A percentile compares a stretch with the other conserved stretches of the same genome.
phyloP scores from a whole-genome alignment of 2,888 invertebrate genomes.

The Kuschelorhynchus macadamiae region DNA sequence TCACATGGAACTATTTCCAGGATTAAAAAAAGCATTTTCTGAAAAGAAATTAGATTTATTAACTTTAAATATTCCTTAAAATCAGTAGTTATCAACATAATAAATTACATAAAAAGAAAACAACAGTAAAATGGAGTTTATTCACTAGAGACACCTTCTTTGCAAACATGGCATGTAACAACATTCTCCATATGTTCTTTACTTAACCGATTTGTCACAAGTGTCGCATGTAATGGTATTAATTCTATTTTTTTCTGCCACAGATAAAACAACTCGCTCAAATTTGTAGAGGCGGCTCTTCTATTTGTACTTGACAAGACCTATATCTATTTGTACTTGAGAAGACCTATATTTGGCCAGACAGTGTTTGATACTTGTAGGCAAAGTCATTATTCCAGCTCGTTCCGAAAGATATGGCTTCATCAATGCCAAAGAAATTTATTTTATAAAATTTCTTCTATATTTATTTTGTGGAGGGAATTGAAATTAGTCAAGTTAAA shows the following conservation, averaged over 20 bases:
- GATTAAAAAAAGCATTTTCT: too few species aligned
- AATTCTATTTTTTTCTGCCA: constrained; percentile 3
- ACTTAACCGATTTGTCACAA: not conserved
- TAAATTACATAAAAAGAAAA: too few species aligned
- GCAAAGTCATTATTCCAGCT: constrained; percentile 31
- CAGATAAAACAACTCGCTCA: constrained; percentile 11
- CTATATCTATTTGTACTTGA: constrained; percentile 19
- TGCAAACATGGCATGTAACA: not conserved
- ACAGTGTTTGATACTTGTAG: constrained; percentile 38
- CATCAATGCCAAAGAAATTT: constrained; percentile 40
- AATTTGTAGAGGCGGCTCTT: not conserved
- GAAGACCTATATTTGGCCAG: constrained; percentile 42
- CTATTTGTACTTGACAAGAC: constrained; percentile 16
- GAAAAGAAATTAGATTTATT: too few species aligned
- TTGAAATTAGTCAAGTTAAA: constrained; percentile 11
- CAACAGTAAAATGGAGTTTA: too few species aligned
- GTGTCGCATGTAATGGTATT: not conserved
- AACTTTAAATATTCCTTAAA: too few species aligned
- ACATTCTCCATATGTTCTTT: not conserved
- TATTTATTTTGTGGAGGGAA: not conserved
- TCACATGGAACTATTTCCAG: too few species aligned
- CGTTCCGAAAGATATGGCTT: constrained; percentile 43
- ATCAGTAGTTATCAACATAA: too few species aligned
- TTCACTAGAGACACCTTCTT: too few species aligned
- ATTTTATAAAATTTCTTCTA: constrained; percentile 43